Evolutionary conservation across 2,113 vertebrate genomes (phyloP), one percentile per base, ranked within the genome.

Genomic region (Hystrix cristata): DNA sequence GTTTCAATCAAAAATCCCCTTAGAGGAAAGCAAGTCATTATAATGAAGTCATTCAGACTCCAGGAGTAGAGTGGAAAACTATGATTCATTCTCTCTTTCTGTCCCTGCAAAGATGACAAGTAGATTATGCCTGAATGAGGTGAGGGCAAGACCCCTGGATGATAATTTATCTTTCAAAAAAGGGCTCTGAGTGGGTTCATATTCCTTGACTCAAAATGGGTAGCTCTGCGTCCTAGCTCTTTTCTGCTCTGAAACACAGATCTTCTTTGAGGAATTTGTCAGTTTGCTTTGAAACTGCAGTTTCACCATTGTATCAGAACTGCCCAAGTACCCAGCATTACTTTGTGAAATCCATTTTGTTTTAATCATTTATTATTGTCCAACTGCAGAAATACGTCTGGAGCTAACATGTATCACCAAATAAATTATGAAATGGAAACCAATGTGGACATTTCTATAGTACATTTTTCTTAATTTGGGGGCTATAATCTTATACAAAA

Each of bases 21-120:
- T 93, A 65, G n/a, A 94, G 23, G 29, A 90, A 93, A 76, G 31
- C 55, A 64, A 81, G 38, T 80, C 31, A 85, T 82, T 76, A 83
- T 53, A 93, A 95, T 55, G 92, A 90, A 96, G 69, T 60, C 91
- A 79, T 62, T 78, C 60, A 85, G 43, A 90, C 18, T 84, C 27
- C 59, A 78, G 51, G 46, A 86, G 85, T 18, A 94, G 7, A 86
- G 8, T 62, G 1, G 65, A 88, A 93, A 94, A 57, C 48, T 94
- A 57, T 85, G 74, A 90, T 91, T 96, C 43, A 46, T 67, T 88
- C 8, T 84, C 14, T 81, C 83, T 96, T 67, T 62, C 51, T 74
- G 19, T 65, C 60, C 67, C 48, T 89, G 25, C 5, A 83, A 92
- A 93, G 59, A 79, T 19, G 86, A 27, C 27, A 74, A 81, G 65